These are phyloP conservation scores for Drosophila lini DNA, from an alignment of 1,140 invertebrate genomes.

Conservation along the genomic window DNA sequence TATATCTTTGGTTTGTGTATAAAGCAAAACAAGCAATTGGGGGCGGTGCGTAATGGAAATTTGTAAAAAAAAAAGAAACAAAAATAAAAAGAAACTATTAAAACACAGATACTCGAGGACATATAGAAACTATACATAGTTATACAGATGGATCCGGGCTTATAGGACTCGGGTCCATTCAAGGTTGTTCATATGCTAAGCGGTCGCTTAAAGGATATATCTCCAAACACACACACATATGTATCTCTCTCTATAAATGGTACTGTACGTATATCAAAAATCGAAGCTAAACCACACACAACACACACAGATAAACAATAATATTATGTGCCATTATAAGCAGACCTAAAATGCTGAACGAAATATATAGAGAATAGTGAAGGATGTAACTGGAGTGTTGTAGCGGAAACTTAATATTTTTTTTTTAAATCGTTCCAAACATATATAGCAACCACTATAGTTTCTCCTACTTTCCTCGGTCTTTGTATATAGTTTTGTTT, in stretches of 20 bases:
- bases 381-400: constrained; percentile 19
- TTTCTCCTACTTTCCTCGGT: constrained; percentile 8
- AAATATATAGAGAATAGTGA: constrained; percentile 17
- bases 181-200: constrained; percentile 55
- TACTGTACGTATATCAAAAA: constrained; percentile 46
- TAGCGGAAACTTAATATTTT: constrained; percentile 6
- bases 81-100: not conserved
- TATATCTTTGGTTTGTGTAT: constrained; percentile 34
- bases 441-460: not conserved
- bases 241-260: constrained; percentile 31
- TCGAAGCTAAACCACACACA: constrained; percentile 10
- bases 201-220: constrained; percentile 21
- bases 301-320: constrained; percentile 65
- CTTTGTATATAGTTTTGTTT: constrained; percentile 49
- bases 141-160: constrained; percentile 19
- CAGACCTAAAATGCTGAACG: constrained; percentile 46
- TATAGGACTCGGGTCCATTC: constrained; percentile 24
- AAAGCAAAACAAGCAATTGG: constrained; percentile 17
- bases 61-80: constrained; percentile 27
- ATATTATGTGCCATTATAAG: constrained; percentile 83
- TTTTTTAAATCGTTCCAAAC: not conserved
- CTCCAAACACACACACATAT: constrained; percentile 2
- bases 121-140: constrained; percentile 22
- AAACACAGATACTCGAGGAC: constrained; percentile 1
- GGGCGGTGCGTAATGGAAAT: constrained; percentile 13